Base-by-base conservation (phyloP, 2,888 invertebrate genomes). In the Hydraecia micacea region DNA sequence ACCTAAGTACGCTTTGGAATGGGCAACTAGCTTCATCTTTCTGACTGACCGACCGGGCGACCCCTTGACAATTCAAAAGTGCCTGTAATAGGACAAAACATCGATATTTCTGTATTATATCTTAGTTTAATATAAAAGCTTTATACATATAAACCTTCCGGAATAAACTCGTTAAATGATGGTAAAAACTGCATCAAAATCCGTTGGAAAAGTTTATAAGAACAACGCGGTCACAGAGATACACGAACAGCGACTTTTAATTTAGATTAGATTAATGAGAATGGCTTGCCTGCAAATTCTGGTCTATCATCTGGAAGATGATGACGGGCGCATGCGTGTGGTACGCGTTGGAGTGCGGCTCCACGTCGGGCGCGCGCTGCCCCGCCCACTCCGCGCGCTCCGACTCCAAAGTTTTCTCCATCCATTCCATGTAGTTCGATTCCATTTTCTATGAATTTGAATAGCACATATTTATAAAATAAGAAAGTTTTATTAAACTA, bases 251-350 rank as follows among this genome's bases (percentile, higher is more conserved):
- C 9, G 32, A 18, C n/a, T n/a, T 36, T 9, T 42, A 42, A 11
- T 42, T 42, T 42, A 42, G 28, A 49, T 42, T 42, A 42, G 28
- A 49, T 21, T 0, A 46, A 65, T 74, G 11, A 39, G 1, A 68
- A 46, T n/a, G 11, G 25, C 13, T 62, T 73, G 94, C 97, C 95
- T 98, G 98, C 81, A 99, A 97, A 97, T 99, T 99, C 96, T 99
- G 99, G 95, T 99, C 99, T 84, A 99, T 98, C 99, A 99, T 99
- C 95, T 99, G 99, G 95, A 99, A 99, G 85, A 99, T 98, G 80
- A 99, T 99, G 83, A 99, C 98, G 8, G 99, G 99, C 62, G 99
- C 98, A 74, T 99, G 98, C 3, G 99, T 99, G 93, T 99, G 98
- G 95, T 98, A 99, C 92, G 98, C 99, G 71, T 98, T 98, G 83